Evolutionary conservation across 2,113 vertebrate species (phyloP), one percentile per base, ranked within the genome.

Genomic region (Poeciliopsis occidentalis): DNA sequence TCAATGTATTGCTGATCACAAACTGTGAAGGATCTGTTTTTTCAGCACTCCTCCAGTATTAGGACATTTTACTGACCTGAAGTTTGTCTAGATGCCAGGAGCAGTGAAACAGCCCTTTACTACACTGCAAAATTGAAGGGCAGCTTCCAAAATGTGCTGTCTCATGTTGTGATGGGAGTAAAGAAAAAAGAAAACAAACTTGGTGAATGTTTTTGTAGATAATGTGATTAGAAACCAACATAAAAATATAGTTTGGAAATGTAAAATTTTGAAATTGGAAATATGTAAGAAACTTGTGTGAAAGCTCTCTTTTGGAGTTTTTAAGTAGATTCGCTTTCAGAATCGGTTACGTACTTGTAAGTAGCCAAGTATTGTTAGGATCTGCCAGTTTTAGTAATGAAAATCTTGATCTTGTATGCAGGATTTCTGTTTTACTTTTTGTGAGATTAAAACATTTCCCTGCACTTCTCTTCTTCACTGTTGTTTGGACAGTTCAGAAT

Each of bases 401-500:
- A n/a, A n/a, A 57, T 57, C 15, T 31, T 31, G 8, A n/a, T 8
- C 32, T 57, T 51, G 29, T 69, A 19, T 3, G 29, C 12, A 67
- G 51, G 4, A 27, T 51, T 54, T 29, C 26, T 22, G 26, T 41
- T 60, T 47, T 17, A 41, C 27, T 47, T 13, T 37, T 60, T 64
- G 69, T 67, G 65, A 69, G 32, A 69, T 65, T 37, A 37, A 64
- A 71, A 60, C 71, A 27, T 62, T 64, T 62, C 37, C 27, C 73
- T 41, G 76, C 63, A 34, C 27, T 17, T 62, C 65, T 71, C 64
- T 69, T 80, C 71, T 76, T 89, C 47, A 11, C 60, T 75, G 82
- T 77, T 87, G 80, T 85, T 90, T 79, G 47, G 65, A 64, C 60
- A 81, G 83, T 81, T 80, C 68, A 69, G 88, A 88, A 87, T 84